Percentiles rank a stretch among this genome's conserved stretches.
These are phyloP conservation scores for Nibea coibor DNA, from an alignment of 2,113 vertebrate species.

Conservation along the genomic window DNA sequence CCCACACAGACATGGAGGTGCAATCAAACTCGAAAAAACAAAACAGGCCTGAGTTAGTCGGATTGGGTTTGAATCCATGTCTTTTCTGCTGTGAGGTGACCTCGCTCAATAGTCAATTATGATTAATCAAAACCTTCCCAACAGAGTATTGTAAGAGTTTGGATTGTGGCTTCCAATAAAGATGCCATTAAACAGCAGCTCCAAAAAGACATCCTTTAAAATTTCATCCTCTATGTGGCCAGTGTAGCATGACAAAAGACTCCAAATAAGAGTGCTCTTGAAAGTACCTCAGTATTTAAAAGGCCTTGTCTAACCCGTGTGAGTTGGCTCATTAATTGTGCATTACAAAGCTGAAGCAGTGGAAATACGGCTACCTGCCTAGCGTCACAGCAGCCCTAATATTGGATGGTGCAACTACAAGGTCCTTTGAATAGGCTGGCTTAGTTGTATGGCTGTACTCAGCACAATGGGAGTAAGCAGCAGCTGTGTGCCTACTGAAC, in stretches of 20 bases:
- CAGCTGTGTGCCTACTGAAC: conserved; percentile 63
- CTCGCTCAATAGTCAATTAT: conserved; percentile 26
- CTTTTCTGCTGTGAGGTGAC: conserved; percentile 30
- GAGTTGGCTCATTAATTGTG: conserved; percentile 74
- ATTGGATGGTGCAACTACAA: conserved; percentile 48
- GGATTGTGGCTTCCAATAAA: conserved; percentile 40
- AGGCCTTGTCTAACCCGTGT: conserved; percentile 45
- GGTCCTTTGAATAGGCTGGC: conserved; percentile 53
- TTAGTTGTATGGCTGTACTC: conserved; percentile 51
- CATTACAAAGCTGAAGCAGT: conserved; percentile 59
- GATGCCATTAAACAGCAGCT: conserved; percentile 36
- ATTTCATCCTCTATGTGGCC: conserved; percentile 26
- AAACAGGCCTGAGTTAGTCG: background rate
- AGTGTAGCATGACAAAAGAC: conserved; percentile 37
- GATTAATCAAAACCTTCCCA: conserved; percentile 52
- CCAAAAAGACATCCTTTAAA: conserved; percentile 19
- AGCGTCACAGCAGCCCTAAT: conserved; percentile 65
- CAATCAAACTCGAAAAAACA: conserved; percentile 10
- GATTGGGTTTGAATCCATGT: conserved; percentile 16
- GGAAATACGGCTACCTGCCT: conserved; percentile 66
- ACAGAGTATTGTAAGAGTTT: conserved; percentile 39
- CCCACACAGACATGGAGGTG: background rate
- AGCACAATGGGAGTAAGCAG: conserved; percentile 59
- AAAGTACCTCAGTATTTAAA: conserved; percentile 57
- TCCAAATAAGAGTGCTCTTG: conserved; percentile 43